Evolutionary conservation across 2,888 invertebrate species (phyloP), one percentile per base, ranked within the genome.

Genomic region (Ectropis crepuscularia): DNA sequence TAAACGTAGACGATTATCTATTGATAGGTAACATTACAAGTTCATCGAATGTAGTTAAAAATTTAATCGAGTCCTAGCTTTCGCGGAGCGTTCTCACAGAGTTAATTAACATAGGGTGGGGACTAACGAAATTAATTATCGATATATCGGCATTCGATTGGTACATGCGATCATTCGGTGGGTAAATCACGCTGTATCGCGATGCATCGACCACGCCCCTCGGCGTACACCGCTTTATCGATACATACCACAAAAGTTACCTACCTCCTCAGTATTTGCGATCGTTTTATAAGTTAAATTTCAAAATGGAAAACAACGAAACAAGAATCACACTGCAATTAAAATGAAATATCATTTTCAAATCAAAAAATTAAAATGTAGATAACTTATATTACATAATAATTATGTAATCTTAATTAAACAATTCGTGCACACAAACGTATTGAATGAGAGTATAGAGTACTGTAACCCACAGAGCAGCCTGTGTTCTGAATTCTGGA

Each of bases 81-180:
- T 77, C 61, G 69, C 75, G 43, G n/a, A 75, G 71, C 74, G 74
- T 83, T 87, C 83, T 81, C 83, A 82, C 82, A 79, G 74, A 83
- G 83, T 86, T 88, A 87, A 88, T 87, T 85, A 85, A 86, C 80
- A 82, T 78, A 76, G 80, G 82, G 80, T 82, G 79, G 81, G 76
- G 79, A 82, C 82, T 82, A 85, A 82, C 82, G 79, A 81, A 86
- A 86, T 87, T 86, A 86, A 86, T 87, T 85, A 86, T 82, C 82
- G 87, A 86, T 88, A 87, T 84, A 86, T 82, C 82, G 86, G 80
- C 75, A 75, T 84, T 85, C 79, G 84, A 83, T 84, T 83, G 77
- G 81, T 83, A 80, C 78, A 85, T 77, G 80, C 72, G 72, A 80
- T 83, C 84, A 86, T 87, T 88, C 82, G 84, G 86, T 87, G 82